A percentile compares a stretch with the other conserved stretches of the same genome.
Evolutionary conservation across 2,888 invertebrate species (phyloP).

Genomic region (Sphaerophoria taeniata): DNA sequence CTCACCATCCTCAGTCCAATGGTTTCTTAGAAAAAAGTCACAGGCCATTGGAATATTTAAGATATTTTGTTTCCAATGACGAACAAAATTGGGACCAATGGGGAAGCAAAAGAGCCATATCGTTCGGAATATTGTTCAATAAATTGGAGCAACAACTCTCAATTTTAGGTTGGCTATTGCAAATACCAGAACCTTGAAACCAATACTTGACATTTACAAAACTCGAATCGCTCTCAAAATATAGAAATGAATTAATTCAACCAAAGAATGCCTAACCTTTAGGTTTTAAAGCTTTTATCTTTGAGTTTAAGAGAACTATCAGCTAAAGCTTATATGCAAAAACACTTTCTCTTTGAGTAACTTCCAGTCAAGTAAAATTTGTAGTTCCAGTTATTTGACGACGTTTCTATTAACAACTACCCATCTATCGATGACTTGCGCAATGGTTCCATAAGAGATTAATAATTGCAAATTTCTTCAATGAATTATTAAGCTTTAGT

Average conservation of each 20-base stretch:
- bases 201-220: not conserved
- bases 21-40: too few relatives aligned
- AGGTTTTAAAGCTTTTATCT: not conserved
- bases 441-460: slow-evolving; percentile 41
- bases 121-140: too few relatives aligned
- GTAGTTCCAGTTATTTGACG: not conserved
- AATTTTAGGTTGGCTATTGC: too few relatives aligned
- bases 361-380: too few relatives aligned
- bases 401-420: not conserved
- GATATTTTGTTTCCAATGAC: too few relatives aligned
- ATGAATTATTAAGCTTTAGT: slow-evolving; percentile 35
- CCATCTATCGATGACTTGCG: slow-evolving; percentile 45
- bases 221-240: not conserved
- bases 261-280: too few relatives aligned
- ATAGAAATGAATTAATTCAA: too few relatives aligned
- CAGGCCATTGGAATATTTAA: too few relatives aligned
- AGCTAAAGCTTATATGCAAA: not conserved
- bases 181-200: not conserved
- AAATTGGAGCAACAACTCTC: too few relatives aligned
- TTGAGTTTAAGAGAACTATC: not conserved
- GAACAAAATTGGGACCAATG: too few relatives aligned
- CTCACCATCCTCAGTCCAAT: too few relatives aligned
- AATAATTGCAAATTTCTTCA: slow-evolving; percentile 55
- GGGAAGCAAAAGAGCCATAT: too few relatives aligned
- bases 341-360: slow-evolving; percentile 10